These are phyloP conservation scores for Meandrusa payeni DNA, from an alignment of 2,888 invertebrate species.

Conservation along the genomic window DNA sequence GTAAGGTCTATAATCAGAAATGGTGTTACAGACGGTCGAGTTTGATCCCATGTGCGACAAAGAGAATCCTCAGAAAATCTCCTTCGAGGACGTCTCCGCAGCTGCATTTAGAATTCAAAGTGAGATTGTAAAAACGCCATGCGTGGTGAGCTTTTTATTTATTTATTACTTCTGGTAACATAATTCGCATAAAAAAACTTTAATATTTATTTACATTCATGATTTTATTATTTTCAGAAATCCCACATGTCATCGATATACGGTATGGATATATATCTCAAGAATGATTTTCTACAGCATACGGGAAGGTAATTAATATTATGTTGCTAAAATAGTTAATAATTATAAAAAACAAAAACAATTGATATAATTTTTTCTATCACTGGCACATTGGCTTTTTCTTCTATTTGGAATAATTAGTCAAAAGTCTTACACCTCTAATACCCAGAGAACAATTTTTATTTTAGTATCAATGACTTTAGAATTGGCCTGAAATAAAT, in stretches of 20 bases:
- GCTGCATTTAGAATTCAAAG: conserved; percentile 93
- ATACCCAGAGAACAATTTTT: too few species aligned
- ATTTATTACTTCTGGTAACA: conserved; percentile 79
- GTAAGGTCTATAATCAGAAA: conserved; percentile 37
- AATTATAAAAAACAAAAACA: too few species aligned
- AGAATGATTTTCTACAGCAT: conserved; percentile 95
- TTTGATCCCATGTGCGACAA: conserved; percentile 84
- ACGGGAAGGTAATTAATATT: conserved; percentile 90
- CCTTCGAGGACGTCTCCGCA: conserved; percentile 93
- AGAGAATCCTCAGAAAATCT: conserved; percentile 84
- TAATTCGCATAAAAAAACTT: too few species aligned
- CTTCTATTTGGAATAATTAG: too few species aligned
- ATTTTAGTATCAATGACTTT: too few species aligned
- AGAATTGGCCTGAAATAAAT: too few species aligned
- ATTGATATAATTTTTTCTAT: too few species aligned
- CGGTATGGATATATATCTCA: conserved; percentile 94
- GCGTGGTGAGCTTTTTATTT: conserved; percentile 82
- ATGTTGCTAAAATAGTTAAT: not conserved
- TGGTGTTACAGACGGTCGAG: conserved; percentile 71
- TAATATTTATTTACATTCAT: too few species aligned
- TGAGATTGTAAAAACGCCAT: conserved; percentile 92
- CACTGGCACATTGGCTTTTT: too few species aligned
- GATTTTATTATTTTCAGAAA: conserved; percentile 76
- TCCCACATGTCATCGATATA: conserved; percentile 89
- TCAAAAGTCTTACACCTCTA: too few species aligned